Evolutionary conservation across 1,140 invertebrate species (phyloP).

Genomic region (Leptestheria dahalacensis): DNA sequence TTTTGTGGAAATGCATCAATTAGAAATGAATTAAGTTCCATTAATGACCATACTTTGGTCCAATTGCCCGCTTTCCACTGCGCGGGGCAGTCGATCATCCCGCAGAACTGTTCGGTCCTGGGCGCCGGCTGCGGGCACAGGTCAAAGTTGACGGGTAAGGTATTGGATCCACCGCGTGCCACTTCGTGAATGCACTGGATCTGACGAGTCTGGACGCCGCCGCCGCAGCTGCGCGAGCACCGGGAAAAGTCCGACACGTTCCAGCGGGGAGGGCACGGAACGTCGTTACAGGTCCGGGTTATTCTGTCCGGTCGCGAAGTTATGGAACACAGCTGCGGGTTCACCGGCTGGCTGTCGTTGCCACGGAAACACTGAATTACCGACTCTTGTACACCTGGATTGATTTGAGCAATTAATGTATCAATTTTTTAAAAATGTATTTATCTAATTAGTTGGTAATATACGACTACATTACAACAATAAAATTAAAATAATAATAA

Average conservation of each 20-base stretch:
- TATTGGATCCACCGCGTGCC: conserved; percentile 63
- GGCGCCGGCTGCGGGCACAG: conserved; percentile 78
- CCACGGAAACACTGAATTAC: conserved; percentile 78
- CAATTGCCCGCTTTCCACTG: conserved; percentile 67
- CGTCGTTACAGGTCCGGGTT: background rate
- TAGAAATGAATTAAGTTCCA: no score
- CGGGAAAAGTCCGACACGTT: conserved; percentile 52
- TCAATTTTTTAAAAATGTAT: background rate
- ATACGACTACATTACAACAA: no score
- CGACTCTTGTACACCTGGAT: conserved; percentile 55
- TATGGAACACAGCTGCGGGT: conserved; percentile 62
- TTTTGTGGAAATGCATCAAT: no score
- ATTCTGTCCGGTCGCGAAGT: conserved; percentile 35
- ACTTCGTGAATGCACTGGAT: conserved; percentile 83
- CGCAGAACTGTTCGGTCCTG: conserved; percentile 71
- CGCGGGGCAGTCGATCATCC: conserved; percentile 74
- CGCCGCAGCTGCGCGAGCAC: conserved; percentile 79
- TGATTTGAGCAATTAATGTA: background rate
- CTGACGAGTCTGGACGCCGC: conserved; percentile 72
- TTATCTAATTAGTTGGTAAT: no score
- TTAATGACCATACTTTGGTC: conserved; percentile 42
- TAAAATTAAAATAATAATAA: no score
- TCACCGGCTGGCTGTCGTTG: conserved; percentile 63
- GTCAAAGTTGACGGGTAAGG: conserved; percentile 70
- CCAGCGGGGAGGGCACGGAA: conserved; percentile 51